Evolutionary conservation across 2,113 vertebrate species (phyloP), one percentile per base, ranked within the genome.

Genomic region (Cheilinus undulatus): DNA sequence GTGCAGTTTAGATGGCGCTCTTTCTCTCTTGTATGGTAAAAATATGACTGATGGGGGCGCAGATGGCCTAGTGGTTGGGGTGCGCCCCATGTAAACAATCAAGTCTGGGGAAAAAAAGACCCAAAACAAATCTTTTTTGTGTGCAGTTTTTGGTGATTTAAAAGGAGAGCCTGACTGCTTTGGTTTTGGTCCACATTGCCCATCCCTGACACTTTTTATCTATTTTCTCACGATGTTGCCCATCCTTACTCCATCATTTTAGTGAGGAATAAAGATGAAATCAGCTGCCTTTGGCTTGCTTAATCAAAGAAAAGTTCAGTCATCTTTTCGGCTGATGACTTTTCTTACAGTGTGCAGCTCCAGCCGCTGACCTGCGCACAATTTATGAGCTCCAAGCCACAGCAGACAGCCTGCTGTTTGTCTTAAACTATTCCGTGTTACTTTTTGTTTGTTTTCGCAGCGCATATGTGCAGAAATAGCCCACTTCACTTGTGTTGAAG

Each of bases 391-490:
- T 77, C 83, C 84, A 66, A 45, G 77, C 86, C 89, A 63, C 76
- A 84, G 85, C 43, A 87, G 84, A 92, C 92, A 93, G 86, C 83
- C 80, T 84, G 75, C 77, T 83, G 83, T 86, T 92, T 92, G 91
- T 91, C 86, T 88, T 86, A 84, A 78, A 82, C 86, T 83, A 65
- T 89, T 85, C 78, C 72, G 80, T 76, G 84, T 91, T 82, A 82
- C 78, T 89, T 86, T 85, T 87, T 89, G 91, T 90, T 92, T 92
- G 91, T 92, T 91, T 93, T 89, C 84, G 69, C 85, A 84, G 86
- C 66, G 54, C 89, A 66, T 70, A 30, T 60, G 79, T 82, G 79
- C 73, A 89, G 71, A 92, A 93, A 92, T 91, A 92, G 82, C 68
- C 38, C 68, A 48, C 84, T 88, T 86, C 69, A 66, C 87, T 78